Conservation (phyloP, 2,797 vertebrate species). For the Hyperoplus lanceolatus region DNA sequence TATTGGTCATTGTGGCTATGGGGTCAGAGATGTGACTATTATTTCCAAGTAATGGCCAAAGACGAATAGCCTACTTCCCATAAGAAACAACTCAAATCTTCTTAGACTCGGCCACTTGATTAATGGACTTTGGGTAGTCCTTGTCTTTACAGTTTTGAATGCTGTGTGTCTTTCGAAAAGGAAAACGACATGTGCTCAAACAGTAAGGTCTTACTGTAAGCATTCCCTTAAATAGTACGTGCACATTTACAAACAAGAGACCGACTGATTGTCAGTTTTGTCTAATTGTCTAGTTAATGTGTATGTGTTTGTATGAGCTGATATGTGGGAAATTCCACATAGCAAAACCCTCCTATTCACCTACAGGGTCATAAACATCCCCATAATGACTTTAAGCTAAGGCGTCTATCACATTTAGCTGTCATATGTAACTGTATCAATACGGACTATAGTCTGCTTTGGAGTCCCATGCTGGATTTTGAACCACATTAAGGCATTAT, state of each 20-base stretch:
- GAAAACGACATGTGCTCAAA: background rate
- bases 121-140: background rate
- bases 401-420: constrained; percentile 34
- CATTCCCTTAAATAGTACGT: constrained; percentile 19
- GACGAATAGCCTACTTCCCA: background rate
- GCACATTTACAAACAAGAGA: constrained; percentile 20
- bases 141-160: background rate
- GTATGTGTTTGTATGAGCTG: constrained; percentile 40
- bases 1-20: constrained; percentile 4
- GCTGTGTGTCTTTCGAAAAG: background rate
- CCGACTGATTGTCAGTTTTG: constrained; percentile 33
- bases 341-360: constrained; percentile 33
- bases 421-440: constrained; percentile 45
- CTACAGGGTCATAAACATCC: constrained; percentile 33
- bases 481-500: constrained; percentile 50
- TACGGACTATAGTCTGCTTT: constrained; percentile 50
- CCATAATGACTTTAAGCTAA: constrained; percentile 30
- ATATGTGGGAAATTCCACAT: constrained; percentile 65
- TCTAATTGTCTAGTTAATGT: constrained; percentile 35
- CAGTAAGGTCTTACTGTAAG: background rate
- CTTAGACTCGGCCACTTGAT: background rate
- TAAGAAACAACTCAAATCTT: constrained; percentile 2
- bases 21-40: background rate
- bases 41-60: constrained; percentile 12
- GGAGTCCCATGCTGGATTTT: constrained; percentile 40